Conservation (phyloP, 1,140 invertebrate species). For the Argopecten irradians region DNA sequence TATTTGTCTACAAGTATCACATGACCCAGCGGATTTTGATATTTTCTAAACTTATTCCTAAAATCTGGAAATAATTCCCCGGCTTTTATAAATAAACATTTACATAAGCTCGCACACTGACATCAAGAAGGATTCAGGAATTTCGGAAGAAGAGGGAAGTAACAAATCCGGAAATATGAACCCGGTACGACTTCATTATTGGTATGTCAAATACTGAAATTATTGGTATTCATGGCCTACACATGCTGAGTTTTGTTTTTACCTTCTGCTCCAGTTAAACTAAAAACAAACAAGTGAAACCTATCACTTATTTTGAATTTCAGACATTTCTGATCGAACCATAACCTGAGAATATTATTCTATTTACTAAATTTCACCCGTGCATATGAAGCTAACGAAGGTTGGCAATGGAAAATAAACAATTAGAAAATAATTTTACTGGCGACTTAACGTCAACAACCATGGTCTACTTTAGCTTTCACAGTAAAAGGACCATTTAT, state of each 20-base stretch:
- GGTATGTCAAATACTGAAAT: not conserved
- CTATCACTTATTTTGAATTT: not conserved
- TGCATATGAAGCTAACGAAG: not conserved
- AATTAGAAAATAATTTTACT: not conserved
- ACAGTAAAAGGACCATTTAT: not conserved
- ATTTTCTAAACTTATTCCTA: not conserved
- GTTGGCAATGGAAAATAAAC: not conserved
- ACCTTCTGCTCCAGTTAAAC: not conserved
- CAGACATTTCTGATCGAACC: not conserved
- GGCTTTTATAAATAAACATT: not conserved
- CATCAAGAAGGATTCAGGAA: not conserved
- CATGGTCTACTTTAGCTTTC: not conserved
- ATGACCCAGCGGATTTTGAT: not conserved
- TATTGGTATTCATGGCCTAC: not conserved
- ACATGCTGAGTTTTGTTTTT: not conserved
- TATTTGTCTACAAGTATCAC: conserved; percentile 9
- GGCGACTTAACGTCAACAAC: not conserved
- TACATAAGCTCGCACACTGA: not conserved
- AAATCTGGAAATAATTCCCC: not conserved
- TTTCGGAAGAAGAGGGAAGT: not conserved
- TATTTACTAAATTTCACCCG: not conserved
- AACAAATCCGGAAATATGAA: conserved; percentile 2
- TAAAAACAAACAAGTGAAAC: not conserved
- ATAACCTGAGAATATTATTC: not conserved
- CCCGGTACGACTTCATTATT: not conserved